Evolutionary conservation across 2,888 invertebrate genomes (phyloP), one percentile per base, ranked within the genome.

Genomic region (Drosophila cracens): DNA sequence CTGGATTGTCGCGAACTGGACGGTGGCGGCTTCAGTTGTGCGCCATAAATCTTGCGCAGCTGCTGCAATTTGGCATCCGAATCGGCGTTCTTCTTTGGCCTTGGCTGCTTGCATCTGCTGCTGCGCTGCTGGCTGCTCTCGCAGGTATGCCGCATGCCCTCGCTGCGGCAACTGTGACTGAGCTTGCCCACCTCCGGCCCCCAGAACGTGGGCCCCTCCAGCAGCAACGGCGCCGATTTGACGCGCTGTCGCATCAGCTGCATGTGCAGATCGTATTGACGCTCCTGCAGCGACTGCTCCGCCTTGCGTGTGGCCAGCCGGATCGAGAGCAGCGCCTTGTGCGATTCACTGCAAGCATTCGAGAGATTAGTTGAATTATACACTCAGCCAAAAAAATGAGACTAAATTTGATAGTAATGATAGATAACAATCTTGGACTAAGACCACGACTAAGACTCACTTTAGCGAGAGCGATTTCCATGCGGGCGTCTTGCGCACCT

Each of bases 161-260:
- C 92, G 48, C 82, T 84, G 29, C 86, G 90, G 51, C 93, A 93
- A 10, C 69, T 83, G 70, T 93, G 93, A 1, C 91, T 89, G 4
- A 92, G 68, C 60, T 93, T 93, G 16, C 92, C 93, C 13, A 92
- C 91, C 64, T 91, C 85, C 0, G 92, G 91, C 3, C 91, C 90
- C 92, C 92, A 93, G 59, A 81, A 90, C 4, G 93, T 93, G 4
- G 82, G 75, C 0, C 93, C 93, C 72, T 93, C 93, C 5, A 93
- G 86, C 7, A 93, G 77, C 4, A 93, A 74, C 0, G 93, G 93
- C 1, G 93, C 92, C 0, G 93, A 92, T 74, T 92, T 93, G 2
- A 93, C 93, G 0, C 93, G 87, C 66, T 93, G 91, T 0, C 91
- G 87, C 93, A 93, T 93, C 78, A 93, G 69, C 63, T 92, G 92